A percentile compares a stretch with the other conserved stretches of the same genome.
phyloP scores from a whole-genome alignment of 2,888 invertebrate genomes.

The Trachelus troglodyta region DNA sequence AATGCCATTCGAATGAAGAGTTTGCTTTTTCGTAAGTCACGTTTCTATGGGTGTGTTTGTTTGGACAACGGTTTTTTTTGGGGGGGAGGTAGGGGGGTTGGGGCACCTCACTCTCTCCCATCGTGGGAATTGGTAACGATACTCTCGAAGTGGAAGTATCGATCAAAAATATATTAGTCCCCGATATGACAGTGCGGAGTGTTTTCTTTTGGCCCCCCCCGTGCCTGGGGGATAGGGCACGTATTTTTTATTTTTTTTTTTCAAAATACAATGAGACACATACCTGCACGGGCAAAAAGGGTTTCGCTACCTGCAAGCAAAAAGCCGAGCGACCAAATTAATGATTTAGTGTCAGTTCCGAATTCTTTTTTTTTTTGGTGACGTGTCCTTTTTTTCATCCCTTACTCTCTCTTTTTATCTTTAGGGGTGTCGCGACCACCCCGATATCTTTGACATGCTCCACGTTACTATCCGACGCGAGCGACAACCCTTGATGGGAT shows the following conservation, averaged over 20 bases:
- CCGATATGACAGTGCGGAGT: constrained; percentile 65
- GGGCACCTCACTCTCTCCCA: constrained; percentile 7
- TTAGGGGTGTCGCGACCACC: not conserved
- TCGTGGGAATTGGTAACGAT: constrained; percentile 60
- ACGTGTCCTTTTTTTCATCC: constrained; percentile 26
- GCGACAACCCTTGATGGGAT: not conserved
- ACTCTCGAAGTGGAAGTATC: constrained; percentile 50
- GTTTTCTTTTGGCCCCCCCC: constrained; percentile 48
- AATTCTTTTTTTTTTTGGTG: constrained; percentile 40
- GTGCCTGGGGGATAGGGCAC: constrained; percentile 25
- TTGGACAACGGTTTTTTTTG: constrained; percentile 62
- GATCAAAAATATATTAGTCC: constrained; percentile 67
- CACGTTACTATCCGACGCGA: not conserved
- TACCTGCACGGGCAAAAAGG: constrained; percentile 59
- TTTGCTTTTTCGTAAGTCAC: constrained; percentile 38
- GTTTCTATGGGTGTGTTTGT: constrained; percentile 62
- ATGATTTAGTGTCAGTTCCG: constrained; percentile 64
- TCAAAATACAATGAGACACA: constrained; percentile 43
- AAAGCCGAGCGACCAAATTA: constrained; percentile 57
- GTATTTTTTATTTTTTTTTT: constrained; percentile 30
- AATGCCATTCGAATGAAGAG: not conserved
- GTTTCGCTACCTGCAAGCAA: constrained; percentile 54
- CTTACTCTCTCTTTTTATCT: constrained; percentile 10
- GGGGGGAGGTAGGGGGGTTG: too few relatives aligned
- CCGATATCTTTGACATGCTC: not conserved